Base-by-base conservation (phyloP, 2,113 vertebrate species). In the Cololabis saira region DNA sequence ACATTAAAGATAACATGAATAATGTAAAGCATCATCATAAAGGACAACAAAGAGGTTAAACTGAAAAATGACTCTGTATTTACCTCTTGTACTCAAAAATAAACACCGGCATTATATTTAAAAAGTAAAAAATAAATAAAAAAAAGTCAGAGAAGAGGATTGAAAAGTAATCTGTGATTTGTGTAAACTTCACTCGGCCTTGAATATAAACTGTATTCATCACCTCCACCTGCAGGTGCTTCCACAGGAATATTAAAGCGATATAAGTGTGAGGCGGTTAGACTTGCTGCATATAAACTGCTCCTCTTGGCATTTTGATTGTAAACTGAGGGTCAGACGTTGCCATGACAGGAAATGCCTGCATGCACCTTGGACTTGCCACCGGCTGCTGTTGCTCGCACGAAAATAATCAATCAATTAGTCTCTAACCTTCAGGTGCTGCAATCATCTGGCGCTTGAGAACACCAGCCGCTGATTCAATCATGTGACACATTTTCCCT, bases 401-500 rank as follows among this genome's bases (percentile, higher is more conserved):
- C 49, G 69, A 55, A 69, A 81, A 62, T 50, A 73, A 70, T 79
- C 45, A 71, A 59, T 79, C 72, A 76, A 76, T 86, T 74, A 59
- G 59, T 69, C 54, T 24, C n/a, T 17, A 30, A 77, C 76, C 84
- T 75, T 77, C 74, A 71, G 81, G 75, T 48, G 70, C 70, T 40
- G 73, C 60, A 66, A 71, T 81, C 53, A 63, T 48, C 33, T 18
- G 54, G 54, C 21, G 65, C 58, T 44, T 15, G n/a, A 81, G 69
- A 69, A 61, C 53, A 42, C 67, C 52, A 14, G 60, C 74, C 49
- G 60, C 57, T 52, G 50, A 54, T 69, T 66, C 30, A 77, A 61
- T 74, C 60, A 65, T 54, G 47, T 3, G 3, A 58, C 65, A 63
- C 45, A 8, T 69, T 78, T 30, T 33, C 44, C 57, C 80, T 30